Evolutionary conservation across 2,888 invertebrate species (phyloP), one percentile per base, ranked within the genome.

Genomic region (Schizotus pectinicornis): DNA sequence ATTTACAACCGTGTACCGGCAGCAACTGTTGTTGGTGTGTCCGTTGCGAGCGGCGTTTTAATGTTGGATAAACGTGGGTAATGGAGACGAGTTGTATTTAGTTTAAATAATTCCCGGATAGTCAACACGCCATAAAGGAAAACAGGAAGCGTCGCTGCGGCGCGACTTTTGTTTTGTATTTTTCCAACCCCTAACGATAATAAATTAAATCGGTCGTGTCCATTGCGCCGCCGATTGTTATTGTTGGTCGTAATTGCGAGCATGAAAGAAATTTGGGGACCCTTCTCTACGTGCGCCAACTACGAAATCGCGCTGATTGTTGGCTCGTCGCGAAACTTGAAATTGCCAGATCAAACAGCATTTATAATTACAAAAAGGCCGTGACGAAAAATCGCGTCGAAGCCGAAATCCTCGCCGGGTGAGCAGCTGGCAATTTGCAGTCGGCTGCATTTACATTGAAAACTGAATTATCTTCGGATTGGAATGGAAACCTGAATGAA

Each of bases 391-490:
- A 3, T 35, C 35, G 34, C 36, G 33, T 9, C 14, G 12, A 32
- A 9, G n/a, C n/a, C 33, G 13, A 11, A 8, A 46, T 3, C 38
- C 39, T 51, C 42, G 42, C 43, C 52, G 45, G 32, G 45, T 45
- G 52, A 52, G 45, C 32, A 45, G 52, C 36, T 37, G 37, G 52
- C 52, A 52, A 52, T 52, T 52, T 52, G 31, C 14, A 48, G 30
- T 49, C 46, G 57, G 45, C 56, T 62, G 61, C 60, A 64, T 64
- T 64, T 64, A 59, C 57, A 61, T 56, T 54, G 57, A 50, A 63
- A 63, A 65, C 63, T 54, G 59, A 65, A 65, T 65, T 65, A 65
- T 65, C 61, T 65, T 65, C 49, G 62, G 61, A 65, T 65, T 65
- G 63, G 63, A 61, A 65, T 59, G 31, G 61, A 63, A 61, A 45